Percentiles rank a stretch among this genome's conserved stretches.
Conservation (phyloP, 1,140 invertebrate species). For the Bombus polaris region DNA sequence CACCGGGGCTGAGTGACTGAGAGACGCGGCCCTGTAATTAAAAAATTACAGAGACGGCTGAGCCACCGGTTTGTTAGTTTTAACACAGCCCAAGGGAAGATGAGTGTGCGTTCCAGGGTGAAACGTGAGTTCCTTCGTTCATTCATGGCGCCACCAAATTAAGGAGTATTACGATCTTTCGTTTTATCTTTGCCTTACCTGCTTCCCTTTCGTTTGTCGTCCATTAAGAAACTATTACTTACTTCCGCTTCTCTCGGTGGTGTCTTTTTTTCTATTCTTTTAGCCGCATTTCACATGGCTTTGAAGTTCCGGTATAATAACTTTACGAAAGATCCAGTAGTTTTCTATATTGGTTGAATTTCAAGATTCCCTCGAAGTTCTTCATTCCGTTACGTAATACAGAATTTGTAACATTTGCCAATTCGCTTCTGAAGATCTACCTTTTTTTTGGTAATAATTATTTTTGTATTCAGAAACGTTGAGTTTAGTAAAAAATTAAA, state of each 20-base stretch:
- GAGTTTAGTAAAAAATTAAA: too few relatives aligned
- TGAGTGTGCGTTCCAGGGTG: constrained; percentile 39
- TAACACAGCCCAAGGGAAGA: constrained; percentile 8
- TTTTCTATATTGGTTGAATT: neutral
- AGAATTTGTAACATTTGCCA: neutral
- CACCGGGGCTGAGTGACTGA: constrained; percentile 69
- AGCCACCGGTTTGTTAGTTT: constrained; percentile 50
- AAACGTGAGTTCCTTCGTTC: constrained; percentile 58
- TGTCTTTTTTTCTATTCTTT: neutral
- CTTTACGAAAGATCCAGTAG: neutral
- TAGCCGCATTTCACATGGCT: neutral
- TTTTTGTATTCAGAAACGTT: too few relatives aligned
- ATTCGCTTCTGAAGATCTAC: neutral
- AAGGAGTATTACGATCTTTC: constrained; percentile 20
- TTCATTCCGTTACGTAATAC: neutral
- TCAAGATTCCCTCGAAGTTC: neutral
- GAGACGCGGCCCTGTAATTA: constrained; percentile 75
- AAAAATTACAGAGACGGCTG: constrained; percentile 76
- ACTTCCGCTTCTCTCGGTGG: too few relatives aligned
- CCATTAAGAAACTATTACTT: constrained; percentile 1
- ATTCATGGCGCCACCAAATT: constrained; percentile 70
- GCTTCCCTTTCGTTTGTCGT: neutral
- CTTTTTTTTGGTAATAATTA: neutral
- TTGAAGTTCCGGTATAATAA: neutral
- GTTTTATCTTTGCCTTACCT: neutral